Evolutionary conservation across 2,888 invertebrate species (phyloP).

Genomic region (Conus canariensis): DNA sequence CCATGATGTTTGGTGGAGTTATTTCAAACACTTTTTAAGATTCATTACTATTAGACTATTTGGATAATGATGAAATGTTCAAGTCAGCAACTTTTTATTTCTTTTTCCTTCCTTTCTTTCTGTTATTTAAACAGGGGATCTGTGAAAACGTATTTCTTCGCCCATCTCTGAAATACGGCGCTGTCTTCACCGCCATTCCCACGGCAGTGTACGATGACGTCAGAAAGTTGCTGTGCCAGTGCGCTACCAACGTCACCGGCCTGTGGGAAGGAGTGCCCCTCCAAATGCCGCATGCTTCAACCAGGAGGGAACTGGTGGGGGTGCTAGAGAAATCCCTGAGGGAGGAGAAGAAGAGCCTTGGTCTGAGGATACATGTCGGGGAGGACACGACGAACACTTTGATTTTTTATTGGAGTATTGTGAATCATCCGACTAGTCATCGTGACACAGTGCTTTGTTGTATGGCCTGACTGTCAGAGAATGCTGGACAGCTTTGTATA

Average conservation of each 20-base stretch:
- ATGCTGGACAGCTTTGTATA: too few relatives aligned
- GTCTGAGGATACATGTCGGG: neutral
- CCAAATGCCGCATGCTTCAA: neutral
- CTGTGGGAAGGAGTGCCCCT: neutral
- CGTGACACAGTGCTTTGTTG: neutral
- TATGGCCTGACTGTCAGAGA: neutral
- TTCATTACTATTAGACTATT: too few relatives aligned
- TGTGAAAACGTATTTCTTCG: slow-evolving; percentile 28
- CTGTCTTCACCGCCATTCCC: slow-evolving; percentile 14
- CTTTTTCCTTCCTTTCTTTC: neutral
- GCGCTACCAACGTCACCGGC: slow-evolving; percentile 14
- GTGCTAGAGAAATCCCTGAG: slow-evolving; percentile 12
- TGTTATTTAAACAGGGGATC: neutral
- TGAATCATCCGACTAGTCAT: neutral
- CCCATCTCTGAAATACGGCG: slow-evolving; percentile 4
- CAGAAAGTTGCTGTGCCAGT: neutral
- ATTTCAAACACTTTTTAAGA: too few relatives aligned
- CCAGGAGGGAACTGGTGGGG: neutral
- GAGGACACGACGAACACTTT: neutral
- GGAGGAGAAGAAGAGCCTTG: neutral
- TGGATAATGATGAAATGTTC: too few relatives aligned
- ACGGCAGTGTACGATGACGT: slow-evolving; percentile 12
- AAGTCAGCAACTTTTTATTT: neutral
- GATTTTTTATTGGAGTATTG: neutral
- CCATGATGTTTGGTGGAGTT: neutral